phyloP scores from a whole-genome alignment of 2,888 invertebrate genomes.

The Amiota mariae region DNA sequence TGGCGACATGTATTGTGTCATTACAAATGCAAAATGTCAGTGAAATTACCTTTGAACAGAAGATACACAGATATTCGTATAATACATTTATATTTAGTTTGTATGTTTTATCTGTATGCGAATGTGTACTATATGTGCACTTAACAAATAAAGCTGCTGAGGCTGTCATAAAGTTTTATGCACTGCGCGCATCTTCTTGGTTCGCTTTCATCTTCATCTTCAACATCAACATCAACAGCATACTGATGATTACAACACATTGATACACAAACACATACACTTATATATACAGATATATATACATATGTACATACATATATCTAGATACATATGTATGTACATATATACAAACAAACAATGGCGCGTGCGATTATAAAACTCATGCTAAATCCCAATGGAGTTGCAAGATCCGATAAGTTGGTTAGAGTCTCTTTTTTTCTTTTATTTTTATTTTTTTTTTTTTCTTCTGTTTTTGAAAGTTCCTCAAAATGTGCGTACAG shows the following conservation, averaged over 20 bases:
- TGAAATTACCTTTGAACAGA: conserved; percentile 55
- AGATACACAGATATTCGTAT: conserved; percentile 19
- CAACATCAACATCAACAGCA: conserved; percentile 25
- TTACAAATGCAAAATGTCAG: conserved; percentile 67
- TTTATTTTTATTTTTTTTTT: no score
- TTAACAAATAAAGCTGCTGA: conserved; percentile 52
- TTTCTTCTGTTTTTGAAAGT: no score
- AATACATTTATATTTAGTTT: neutral
- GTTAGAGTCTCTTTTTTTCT: no score
- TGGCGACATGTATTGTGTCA: conserved; percentile 59
- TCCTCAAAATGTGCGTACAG: no score
- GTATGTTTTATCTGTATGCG: neutral
- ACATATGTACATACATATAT: no score
- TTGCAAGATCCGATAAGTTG: no score
- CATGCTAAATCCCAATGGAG: no score
- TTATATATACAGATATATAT: neutral
- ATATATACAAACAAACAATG: neutral
- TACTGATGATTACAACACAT: no score
- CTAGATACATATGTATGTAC: neutral
- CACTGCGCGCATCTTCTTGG: conserved; percentile 10
- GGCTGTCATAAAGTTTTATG: conserved; percentile 55
- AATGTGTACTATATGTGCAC: conserved; percentile 35
- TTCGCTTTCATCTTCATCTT: no score
- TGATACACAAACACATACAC: no score
- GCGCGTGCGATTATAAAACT: no score